Conservation (phyloP, 53 echinoderm and acorn worm genomes). For the Astropecten irregularis region DNA sequence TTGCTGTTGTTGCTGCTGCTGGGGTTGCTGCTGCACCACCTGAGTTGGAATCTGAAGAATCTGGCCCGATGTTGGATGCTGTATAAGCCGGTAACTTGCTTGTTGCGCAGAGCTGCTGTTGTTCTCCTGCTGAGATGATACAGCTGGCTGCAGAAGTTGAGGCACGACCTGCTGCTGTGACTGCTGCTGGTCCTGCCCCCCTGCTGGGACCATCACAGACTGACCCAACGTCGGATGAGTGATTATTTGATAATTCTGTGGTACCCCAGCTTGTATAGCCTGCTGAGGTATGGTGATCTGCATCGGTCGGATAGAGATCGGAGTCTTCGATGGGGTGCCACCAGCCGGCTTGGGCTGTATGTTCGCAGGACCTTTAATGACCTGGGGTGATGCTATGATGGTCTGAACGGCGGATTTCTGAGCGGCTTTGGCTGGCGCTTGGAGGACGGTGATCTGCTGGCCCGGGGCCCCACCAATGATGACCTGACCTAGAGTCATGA, state of each 20-base stretch:
- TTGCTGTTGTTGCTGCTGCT: slow-evolving; percentile 8
- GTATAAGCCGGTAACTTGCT: slow-evolving; percentile 26
- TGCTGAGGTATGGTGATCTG: slow-evolving; percentile 40
- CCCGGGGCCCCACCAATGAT: slow-evolving; percentile 32
- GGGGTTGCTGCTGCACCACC: slow-evolving; percentile 25
- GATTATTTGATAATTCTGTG: slow-evolving; percentile 50
- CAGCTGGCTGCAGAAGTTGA: slow-evolving; percentile 30
- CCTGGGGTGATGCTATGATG: slow-evolving; percentile 30
- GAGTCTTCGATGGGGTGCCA: slow-evolving; percentile 18
- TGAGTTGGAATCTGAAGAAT: slow-evolving; percentile 33
- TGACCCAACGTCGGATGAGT: slow-evolving; percentile 26
- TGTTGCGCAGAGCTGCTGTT: slow-evolving; percentile 29
- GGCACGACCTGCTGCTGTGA: slow-evolving; percentile 24
- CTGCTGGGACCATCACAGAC: slow-evolving; percentile 20
- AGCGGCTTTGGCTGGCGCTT: slow-evolving; percentile 4
- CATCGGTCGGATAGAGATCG: slow-evolving; percentile 47
- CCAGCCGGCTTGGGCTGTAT: slow-evolving; percentile 54
- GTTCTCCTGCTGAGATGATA: slow-evolving; percentile 37
- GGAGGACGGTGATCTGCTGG: slow-evolving; percentile 36
- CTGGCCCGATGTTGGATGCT: slow-evolving; percentile 31
- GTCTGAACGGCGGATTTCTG: slow-evolving; percentile 6
- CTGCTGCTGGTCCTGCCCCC: slow-evolving; percentile 32
- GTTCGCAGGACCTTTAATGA: slow-evolving; percentile 43
- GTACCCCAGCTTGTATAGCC: slow-evolving; percentile 26
- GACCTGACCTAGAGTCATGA: slow-evolving; percentile 36